Percentiles rank a stretch among this genome's conserved stretches.
These are phyloP conservation scores for Cryptocheilus praepositus DNA, from an alignment of 2,888 invertebrate species.

Conservation along the genomic window DNA sequence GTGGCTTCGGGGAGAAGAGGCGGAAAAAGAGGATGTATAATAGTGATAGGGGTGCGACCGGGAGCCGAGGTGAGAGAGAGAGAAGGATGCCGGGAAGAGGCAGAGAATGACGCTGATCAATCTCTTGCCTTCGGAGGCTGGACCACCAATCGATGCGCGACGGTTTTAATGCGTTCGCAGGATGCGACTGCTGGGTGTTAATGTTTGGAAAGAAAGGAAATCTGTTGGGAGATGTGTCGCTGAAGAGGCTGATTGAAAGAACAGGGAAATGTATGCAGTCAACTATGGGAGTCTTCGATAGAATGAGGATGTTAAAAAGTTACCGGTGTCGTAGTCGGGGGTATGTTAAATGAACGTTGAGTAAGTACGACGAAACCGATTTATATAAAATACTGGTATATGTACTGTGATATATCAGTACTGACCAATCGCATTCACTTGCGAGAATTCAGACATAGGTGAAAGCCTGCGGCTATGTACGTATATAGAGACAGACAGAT, in stretches of 20 bases:
- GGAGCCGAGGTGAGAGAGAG: constrained; percentile 29
- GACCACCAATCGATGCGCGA: constrained; percentile 33
- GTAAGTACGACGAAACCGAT: not conserved
- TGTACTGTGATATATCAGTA: no score
- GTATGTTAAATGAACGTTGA: no score
- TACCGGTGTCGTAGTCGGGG: no score
- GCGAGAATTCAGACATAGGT: not conserved
- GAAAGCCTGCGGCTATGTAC: constrained; percentile 6
- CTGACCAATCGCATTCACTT: not conserved
- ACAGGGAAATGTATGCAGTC: no score
- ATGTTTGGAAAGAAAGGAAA: no score
- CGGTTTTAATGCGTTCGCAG: not conserved
- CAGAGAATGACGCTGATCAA: constrained; percentile 70
- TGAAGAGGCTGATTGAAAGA: no score
- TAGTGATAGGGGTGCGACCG: constrained; percentile 28
- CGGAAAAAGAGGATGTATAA: constrained; percentile 44
- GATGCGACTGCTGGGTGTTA: no score
- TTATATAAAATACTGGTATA: no score
- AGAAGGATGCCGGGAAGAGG: constrained; percentile 30
- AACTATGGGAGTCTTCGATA: no score
- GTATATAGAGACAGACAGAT: not conserved
- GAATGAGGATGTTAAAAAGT: no score
- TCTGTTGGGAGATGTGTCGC: no score
- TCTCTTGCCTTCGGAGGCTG: constrained; percentile 61
- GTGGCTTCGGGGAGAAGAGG: constrained; percentile 20